Evolutionary conservation across 2,797 vertebrate genomes (phyloP).

Genomic region (Scomberomorus guttatus): DNA sequence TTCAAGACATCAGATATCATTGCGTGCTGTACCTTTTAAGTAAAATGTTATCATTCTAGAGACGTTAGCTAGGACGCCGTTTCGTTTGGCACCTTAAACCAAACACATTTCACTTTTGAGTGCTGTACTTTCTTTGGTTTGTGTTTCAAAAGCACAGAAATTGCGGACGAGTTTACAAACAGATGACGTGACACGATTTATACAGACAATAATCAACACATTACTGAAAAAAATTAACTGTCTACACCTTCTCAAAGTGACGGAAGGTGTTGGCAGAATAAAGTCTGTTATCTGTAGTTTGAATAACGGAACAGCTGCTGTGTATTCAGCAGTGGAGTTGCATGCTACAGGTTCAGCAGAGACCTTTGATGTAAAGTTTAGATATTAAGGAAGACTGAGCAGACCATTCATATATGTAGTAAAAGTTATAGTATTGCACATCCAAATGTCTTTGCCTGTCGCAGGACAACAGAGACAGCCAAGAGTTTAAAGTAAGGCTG

Average conservation of each 20-base stretch:
- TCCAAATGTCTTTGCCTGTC: not conserved
- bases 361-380: not conserved
- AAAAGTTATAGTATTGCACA: slow-evolving; percentile 18
- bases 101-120: slow-evolving; percentile 36
- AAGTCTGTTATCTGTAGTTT: not conserved
- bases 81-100: slow-evolving; percentile 8
- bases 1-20: slow-evolving; percentile 15
- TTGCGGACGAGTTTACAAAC: not conserved
- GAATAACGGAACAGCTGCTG: slow-evolving; percentile 17
- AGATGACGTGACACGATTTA: not conserved
- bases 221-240: not conserved
- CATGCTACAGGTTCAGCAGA: slow-evolving; percentile 25
- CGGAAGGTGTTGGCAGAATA: not conserved
- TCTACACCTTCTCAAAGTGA: not conserved
- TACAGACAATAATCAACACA: not conserved
- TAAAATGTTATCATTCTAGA: not conserved
- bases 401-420: not conserved
- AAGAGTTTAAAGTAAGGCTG: slow-evolving; percentile 26
- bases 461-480: not conserved
- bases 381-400: slow-evolving; percentile 27
- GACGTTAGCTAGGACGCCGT: not conserved
- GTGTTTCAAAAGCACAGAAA: slow-evolving; percentile 33
- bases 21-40: not conserved
- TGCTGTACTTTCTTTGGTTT: slow-evolving; percentile 73
- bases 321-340: not conserved